A percentile compares a stretch with the other conserved stretches of the same genome.
phyloP scores from a whole-genome alignment of 2,888 invertebrate species.

The Monopis laevigella region DNA sequence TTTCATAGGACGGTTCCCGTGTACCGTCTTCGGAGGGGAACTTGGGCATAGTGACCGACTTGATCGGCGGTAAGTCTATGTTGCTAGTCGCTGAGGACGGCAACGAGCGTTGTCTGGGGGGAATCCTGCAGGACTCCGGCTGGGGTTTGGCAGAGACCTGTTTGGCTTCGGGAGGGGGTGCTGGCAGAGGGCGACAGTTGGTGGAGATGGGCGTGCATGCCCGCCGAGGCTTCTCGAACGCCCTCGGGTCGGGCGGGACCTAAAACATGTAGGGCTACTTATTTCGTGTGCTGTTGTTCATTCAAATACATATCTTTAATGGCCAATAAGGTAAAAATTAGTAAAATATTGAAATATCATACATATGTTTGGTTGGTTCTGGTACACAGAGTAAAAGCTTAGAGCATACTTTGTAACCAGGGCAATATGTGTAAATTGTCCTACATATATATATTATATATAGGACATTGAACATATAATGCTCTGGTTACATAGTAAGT shows the following conservation, averaged over 20 bases:
- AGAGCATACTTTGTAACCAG: no score
- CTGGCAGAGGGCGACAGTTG: slow-evolving; percentile 53
- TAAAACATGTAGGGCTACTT: no score
- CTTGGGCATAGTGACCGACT: slow-evolving; percentile 68
- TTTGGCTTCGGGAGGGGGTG: slow-evolving; percentile 50
- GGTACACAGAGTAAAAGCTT: no score
- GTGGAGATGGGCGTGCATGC: slow-evolving; percentile 54
- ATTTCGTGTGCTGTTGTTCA: no score
- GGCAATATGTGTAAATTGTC: no score
- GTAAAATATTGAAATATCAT: no score
- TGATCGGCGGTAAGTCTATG: slow-evolving; percentile 51
- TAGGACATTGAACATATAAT: no score
- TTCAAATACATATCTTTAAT: no score
- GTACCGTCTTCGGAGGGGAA: slow-evolving; percentile 55
- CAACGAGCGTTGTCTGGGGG: slow-evolving; percentile 50
- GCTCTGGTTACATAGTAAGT: no score
- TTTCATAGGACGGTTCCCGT: slow-evolving; percentile 49
- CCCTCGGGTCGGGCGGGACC: slow-evolving; percentile 56
- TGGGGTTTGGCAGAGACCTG: background rate
- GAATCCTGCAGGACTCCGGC: slow-evolving; percentile 31
- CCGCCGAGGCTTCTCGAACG: slow-evolving; percentile 54
- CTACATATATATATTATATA: no score
- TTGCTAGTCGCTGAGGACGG: slow-evolving; percentile 43
- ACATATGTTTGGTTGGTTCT: no score
- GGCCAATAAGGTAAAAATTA: no score